A percentile compares a stretch with the other conserved stretches of the same genome.
These are phyloP conservation scores for Metallyticus violacea DNA, from an alignment of 2,888 invertebrate genomes.

Conservation along the genomic window DNA sequence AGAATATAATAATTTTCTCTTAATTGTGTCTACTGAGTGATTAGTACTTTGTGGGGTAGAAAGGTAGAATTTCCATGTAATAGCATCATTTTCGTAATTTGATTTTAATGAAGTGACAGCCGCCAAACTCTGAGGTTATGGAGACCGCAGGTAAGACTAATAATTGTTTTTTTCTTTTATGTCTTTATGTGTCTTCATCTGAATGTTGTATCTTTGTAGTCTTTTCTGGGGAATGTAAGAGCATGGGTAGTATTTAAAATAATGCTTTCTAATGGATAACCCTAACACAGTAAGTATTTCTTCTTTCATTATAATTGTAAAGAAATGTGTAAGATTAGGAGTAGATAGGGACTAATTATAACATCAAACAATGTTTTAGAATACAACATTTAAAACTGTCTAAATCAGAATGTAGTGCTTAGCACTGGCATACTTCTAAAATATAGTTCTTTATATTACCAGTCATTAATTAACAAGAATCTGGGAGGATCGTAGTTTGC, in stretches of 20 bases:
- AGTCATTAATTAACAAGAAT: too few relatives aligned
- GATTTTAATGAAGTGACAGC: not conserved
- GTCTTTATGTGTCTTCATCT: not conserved
- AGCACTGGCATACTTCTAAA: too few relatives aligned
- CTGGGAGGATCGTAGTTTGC: too few relatives aligned
- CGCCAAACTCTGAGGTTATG: not conserved
- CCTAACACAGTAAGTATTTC: not conserved
- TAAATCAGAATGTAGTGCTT: too few relatives aligned
- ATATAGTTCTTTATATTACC: too few relatives aligned
- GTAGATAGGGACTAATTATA: not conserved
- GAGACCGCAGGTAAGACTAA: not conserved
- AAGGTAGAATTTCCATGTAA: not conserved
- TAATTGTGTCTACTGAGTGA: not conserved
- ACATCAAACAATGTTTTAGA: too few relatives aligned
- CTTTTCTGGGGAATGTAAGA: not conserved
- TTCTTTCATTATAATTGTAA: not conserved
- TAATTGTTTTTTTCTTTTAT: not conserved
- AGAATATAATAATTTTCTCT: not conserved
- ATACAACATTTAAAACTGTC: too few relatives aligned
- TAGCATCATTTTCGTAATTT: not conserved
- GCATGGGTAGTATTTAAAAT: not conserved
- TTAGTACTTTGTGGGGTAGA: not conserved
- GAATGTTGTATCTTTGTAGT: not conserved
- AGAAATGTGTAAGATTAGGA: not conserved
- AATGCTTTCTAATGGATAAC: not conserved